These are phyloP conservation scores for Centropristis striata DNA, from an alignment of 2,113 vertebrate genomes.

Conservation along the genomic window DNA sequence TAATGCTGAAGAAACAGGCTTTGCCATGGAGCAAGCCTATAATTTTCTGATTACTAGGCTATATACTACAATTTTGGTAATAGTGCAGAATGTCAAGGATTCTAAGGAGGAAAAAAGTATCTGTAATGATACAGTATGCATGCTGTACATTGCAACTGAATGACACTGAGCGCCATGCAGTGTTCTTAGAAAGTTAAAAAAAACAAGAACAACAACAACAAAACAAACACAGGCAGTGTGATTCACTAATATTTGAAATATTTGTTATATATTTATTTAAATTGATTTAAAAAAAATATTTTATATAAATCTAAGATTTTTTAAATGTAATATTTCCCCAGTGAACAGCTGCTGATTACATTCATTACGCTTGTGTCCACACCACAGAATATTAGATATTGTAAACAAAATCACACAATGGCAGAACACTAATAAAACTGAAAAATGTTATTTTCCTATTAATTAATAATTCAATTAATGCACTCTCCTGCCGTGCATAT, in stretches of 20 bases:
- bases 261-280: neutral
- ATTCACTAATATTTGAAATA: neutral
- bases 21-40: constrained; percentile 33
- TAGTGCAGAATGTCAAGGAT: constrained; percentile 45
- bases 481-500: constrained; percentile 12
- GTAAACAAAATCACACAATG: constrained; percentile 12
- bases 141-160: neutral
- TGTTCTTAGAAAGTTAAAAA: neutral
- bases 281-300: neutral
- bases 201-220: too few relatives aligned
- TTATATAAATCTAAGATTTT: neutral
- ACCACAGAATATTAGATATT: neutral
- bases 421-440: constrained; percentile 1
- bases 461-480: constrained; percentile 58
- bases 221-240: neutral
- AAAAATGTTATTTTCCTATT: constrained; percentile 19
- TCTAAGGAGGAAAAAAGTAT: constrained; percentile 9
- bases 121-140: neutral
- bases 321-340: neutral
- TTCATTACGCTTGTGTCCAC: too few relatives aligned
- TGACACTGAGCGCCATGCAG: neutral
- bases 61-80: constrained; percentile 48
- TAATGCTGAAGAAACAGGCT: constrained; percentile 35
- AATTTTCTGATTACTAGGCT: constrained; percentile 57
- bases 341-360: neutral